These are phyloP conservation scores for Aphis craccivora DNA, from an alignment of 1,140 invertebrate genomes.

Conservation along the genomic window DNA sequence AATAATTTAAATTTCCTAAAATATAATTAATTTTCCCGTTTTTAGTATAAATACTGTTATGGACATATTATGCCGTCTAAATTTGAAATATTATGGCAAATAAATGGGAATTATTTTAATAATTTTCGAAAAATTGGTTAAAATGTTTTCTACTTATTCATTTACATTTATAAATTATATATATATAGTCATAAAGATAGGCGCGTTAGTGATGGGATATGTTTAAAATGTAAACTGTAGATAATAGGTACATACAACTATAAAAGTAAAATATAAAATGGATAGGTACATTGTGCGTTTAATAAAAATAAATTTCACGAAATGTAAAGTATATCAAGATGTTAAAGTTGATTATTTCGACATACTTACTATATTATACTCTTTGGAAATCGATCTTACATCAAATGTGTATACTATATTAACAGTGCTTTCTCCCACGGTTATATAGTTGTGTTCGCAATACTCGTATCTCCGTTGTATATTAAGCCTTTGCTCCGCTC, in stretches of 20 bases:
- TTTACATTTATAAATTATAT: too few species aligned
- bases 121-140: too few species aligned
- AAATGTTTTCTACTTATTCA: too few species aligned
- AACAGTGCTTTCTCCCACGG: neutral
- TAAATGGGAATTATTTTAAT: too few species aligned
- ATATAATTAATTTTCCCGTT: too few species aligned
- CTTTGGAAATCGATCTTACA: constrained; percentile 28
- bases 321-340: constrained; percentile 15
- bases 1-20: too few species aligned
- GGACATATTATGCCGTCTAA: too few species aligned
- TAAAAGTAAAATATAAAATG: neutral
- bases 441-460: neutral
- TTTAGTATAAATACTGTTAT: too few species aligned
- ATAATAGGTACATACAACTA: neutral
- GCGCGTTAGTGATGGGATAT: neutral
- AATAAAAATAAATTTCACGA: neutral
- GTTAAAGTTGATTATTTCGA: constrained; percentile 6
- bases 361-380: constrained; percentile 21
- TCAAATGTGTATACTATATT: constrained; percentile 9
- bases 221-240: neutral
- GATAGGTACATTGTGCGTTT: neutral
- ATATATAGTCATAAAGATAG: neutral
- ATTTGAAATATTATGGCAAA: too few species aligned
- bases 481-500: constrained; percentile 31
- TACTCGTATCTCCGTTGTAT: constrained; percentile 18